Evolutionary conservation across 2,797 vertebrate genomes (phyloP), one percentile per base, ranked within the genome.

Genomic region (Falco berigora): DNA sequence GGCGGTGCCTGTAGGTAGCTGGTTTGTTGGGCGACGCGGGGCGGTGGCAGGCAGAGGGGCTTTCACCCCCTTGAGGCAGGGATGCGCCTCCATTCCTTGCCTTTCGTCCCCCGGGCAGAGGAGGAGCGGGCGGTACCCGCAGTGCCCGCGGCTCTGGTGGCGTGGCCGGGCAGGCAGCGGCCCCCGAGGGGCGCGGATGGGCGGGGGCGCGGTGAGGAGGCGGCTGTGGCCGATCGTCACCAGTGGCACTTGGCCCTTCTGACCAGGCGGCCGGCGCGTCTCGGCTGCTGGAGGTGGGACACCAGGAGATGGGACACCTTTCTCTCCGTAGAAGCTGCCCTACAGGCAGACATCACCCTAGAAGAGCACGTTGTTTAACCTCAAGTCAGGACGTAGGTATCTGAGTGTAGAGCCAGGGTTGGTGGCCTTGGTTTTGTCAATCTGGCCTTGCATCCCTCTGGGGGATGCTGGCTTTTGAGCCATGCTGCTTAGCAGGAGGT

Each of bases 251-350:
- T 72, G 74, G 13, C 16, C 25, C 28, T 32, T 74, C 18, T 61
- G 19, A 17, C 12, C 56, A 15, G 46, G 53, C 22, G 21, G 1
- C 2, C 1, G 14, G 38, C 12, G 0, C 66, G 19, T 46, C 38
- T 27, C 2, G 4, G 4, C 3, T 50, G 42, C 11, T n/a, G 72
- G 74, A 36, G 36, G 36, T 36, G 36, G 36, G 36, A 36, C 36
- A 36, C 36, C 36, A 36, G 36, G 36, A 66, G 21, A 1, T 46
- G 6, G 19, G 20, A 10, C 49, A 9, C 3, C 0, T 32, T 32
- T 38, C 25, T 46, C 12, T 62, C 10, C 10, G 0, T 0, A 36
- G 69, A 59, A 66, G 40, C 4, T 9, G 5, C 14, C 6, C 3
- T 7, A 2, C 2, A 4, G 12, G 28, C 62, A 40, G 1, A 15